These are phyloP conservation scores for Baronia brevicornis DNA, from an alignment of 2,888 invertebrate genomes.

Conservation along the genomic window DNA sequence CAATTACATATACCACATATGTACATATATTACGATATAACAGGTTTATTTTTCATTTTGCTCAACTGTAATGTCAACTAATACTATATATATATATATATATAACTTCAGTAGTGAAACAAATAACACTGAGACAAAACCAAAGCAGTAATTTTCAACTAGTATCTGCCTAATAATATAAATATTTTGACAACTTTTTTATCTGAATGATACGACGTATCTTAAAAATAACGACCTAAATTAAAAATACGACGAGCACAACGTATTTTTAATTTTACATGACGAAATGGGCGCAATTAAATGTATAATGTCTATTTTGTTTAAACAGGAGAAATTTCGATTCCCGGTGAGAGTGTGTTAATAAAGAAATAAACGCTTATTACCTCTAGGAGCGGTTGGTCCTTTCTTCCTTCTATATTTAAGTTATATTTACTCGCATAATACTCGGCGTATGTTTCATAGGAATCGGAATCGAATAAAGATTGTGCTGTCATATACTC, in stretches of 20 bases:
- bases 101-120: not conserved
- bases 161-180: not conserved
- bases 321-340: no score
- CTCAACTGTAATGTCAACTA: not conserved
- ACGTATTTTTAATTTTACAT: constrained; percentile 1
- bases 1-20: no score
- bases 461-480: constrained; percentile 78
- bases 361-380: constrained; percentile 39
- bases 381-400: constrained; percentile 89
- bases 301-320: no score
- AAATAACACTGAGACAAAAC: no score
- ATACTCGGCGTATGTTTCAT: constrained; percentile 82
- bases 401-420: constrained; percentile 72
- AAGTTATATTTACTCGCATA: constrained; percentile 84
- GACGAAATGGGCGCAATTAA: no score
- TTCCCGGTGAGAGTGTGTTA: no score
- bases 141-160: no score
- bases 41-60: no score
- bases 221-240: no score
- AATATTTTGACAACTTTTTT: no score
- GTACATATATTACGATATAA: no score
- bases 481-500: constrained; percentile 79
- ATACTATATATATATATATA: not conserved
- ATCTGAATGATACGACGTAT: no score
- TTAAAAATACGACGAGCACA: not conserved